These are phyloP conservation scores for Chelonus formosanus DNA, from an alignment of 2,888 invertebrate genomes.

Conservation along the genomic window DNA sequence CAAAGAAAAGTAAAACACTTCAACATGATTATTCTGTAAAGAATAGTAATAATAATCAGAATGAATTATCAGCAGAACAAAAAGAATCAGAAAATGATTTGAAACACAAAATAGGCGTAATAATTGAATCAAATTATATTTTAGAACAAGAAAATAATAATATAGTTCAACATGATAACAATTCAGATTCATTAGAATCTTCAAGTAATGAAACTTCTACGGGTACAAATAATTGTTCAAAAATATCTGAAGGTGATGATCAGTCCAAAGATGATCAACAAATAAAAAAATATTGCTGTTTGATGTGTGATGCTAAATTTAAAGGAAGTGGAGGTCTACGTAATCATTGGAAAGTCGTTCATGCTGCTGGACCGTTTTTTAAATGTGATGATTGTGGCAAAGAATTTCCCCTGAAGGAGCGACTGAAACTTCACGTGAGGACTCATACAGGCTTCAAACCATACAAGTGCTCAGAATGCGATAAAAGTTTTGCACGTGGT, in stretches of 20 bases:
- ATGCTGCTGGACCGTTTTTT: slow-evolving; percentile 66
- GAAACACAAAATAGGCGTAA: slow-evolving; percentile 51
- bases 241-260: not conserved
- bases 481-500: slow-evolving; percentile 75
- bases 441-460: slow-evolving; percentile 78
- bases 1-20: too few relatives aligned
- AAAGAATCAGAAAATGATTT: slow-evolving; percentile 42
- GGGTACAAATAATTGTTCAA: slow-evolving; percentile 1
- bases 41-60: too few relatives aligned
- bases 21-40: too few relatives aligned
- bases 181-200: slow-evolving; percentile 22
- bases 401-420: slow-evolving; percentile 79
- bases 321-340: slow-evolving; percentile 61
- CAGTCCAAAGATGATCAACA: slow-evolving; percentile 12
- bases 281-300: slow-evolving; percentile 56
- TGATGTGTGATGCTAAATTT: slow-evolving; percentile 56
- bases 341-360: slow-evolving; percentile 61
- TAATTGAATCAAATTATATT: slow-evolving; percentile 54
- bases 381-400: slow-evolving; percentile 80
- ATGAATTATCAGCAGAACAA: too few relatives aligned
- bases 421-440: slow-evolving; percentile 77
- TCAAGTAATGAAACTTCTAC: slow-evolving; percentile 20
- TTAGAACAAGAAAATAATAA: slow-evolving; percentile 57
- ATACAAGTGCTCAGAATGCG: slow-evolving; percentile 72
- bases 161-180: slow-evolving; percentile 36